These are phyloP conservation scores for Dinocampus coccinellae DNA, from an alignment of 2,888 invertebrate genomes.

Conservation along the genomic window DNA sequence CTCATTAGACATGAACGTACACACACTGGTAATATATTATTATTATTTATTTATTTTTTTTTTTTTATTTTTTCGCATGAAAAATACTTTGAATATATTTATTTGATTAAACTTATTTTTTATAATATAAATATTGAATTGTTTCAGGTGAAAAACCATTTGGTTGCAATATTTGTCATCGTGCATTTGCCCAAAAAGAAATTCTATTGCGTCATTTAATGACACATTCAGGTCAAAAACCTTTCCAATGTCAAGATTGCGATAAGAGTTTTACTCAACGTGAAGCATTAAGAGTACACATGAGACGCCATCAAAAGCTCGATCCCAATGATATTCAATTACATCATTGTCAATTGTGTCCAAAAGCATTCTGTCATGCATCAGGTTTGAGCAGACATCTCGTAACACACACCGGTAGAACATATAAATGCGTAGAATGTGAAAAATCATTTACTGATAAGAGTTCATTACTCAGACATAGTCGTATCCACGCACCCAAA, in stretches of 20 bases:
- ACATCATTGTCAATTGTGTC: conserved; percentile 78
- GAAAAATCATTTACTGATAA: conserved; percentile 79
- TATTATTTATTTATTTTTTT: conserved; percentile 55
- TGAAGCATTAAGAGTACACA: conserved; percentile 76
- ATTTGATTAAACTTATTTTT: conserved; percentile 47
- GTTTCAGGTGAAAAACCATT: conserved; percentile 66
- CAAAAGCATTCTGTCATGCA: conserved; percentile 74
- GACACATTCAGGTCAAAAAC: conserved; percentile 73
- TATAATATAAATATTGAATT: conserved; percentile 16
- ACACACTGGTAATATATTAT: conserved; percentile 73
- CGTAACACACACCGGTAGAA: conserved; percentile 76
- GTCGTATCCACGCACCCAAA: conserved; percentile 67
- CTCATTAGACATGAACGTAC: conserved; percentile 78
- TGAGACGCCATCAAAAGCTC: conserved; percentile 73
- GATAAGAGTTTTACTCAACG: conserved; percentile 81
- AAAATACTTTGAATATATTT: no score
- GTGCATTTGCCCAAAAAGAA: conserved; percentile 81
- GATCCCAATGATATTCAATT: conserved; percentile 73
- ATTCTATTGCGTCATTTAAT: conserved; percentile 71
- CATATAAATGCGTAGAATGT: conserved; percentile 77
- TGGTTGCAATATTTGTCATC: conserved; percentile 71
- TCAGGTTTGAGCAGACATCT: conserved; percentile 80
- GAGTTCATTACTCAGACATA: conserved; percentile 79
- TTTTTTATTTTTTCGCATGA: no score
- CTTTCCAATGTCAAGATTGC: conserved; percentile 77